Conservation (phyloP, 2,888 invertebrate species). For the Drosophila anceps region DNA sequence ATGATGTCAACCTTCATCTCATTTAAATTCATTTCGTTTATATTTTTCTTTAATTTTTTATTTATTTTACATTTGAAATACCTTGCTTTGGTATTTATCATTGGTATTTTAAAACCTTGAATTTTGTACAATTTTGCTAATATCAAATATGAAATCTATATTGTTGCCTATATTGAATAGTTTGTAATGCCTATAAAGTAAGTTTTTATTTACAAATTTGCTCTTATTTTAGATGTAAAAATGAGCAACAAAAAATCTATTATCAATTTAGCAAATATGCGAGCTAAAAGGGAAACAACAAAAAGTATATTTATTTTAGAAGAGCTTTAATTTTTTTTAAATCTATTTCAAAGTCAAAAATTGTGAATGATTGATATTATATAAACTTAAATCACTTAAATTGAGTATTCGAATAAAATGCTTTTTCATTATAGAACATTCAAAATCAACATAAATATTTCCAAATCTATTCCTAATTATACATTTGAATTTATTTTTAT, state of each 20-base stretch:
- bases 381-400: too few relatives aligned
- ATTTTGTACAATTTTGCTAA: background rate
- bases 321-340: too few relatives aligned
- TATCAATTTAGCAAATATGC: slow-evolving; percentile 28
- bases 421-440: too few relatives aligned
- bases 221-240: slow-evolving; percentile 8
- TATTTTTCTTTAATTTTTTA: slow-evolving; percentile 6
- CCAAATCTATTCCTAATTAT: too few relatives aligned
- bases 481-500: too few relatives aligned
- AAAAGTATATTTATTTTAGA: background rate
- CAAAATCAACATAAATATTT: too few relatives aligned
- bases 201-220: slow-evolving; percentile 26
- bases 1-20: slow-evolving; percentile 48
- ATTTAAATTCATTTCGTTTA: slow-evolving; percentile 44
- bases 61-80: slow-evolving; percentile 9
- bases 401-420: too few relatives aligned
- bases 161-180: slow-evolving; percentile 11
- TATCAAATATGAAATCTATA: slow-evolving; percentile 1
- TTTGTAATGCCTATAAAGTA: slow-evolving; percentile 27
- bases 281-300: slow-evolving; percentile 7
- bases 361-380: too few relatives aligned
- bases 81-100: slow-evolving; percentile 43
- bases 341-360: too few relatives aligned
- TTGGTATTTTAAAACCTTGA: slow-evolving; percentile 24
- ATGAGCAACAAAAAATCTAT: slow-evolving; percentile 4